Conservation (phyloP, 2,113 vertebrate genomes). For the Phyllostomus hastatus region DNA sequence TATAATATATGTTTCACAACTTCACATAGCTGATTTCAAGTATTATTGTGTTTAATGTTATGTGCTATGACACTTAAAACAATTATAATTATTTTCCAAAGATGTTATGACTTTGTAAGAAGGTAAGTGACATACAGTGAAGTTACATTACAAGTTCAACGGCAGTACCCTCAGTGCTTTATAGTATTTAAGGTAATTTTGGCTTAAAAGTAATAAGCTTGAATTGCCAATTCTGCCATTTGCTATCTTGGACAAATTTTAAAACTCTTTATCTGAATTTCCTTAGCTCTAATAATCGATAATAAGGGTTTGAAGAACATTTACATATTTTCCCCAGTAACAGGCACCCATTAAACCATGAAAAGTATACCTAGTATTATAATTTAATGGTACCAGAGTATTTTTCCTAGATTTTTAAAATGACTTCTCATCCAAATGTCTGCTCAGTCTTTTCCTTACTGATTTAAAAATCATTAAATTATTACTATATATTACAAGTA, state of each 20-base stretch:
- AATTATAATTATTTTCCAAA: slow-evolving; percentile 8
- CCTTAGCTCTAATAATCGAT: not conserved
- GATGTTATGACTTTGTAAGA: not conserved
- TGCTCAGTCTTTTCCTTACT: not conserved
- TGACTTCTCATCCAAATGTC: not conserved
- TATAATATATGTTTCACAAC: not conserved
- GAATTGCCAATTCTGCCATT: not conserved
- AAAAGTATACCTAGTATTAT: not conserved
- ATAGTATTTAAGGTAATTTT: not conserved
- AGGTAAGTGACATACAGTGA: not conserved
- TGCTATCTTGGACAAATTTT: not conserved
- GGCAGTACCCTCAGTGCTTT: not conserved
- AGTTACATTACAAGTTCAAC: not conserved
- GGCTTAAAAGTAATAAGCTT: not conserved
- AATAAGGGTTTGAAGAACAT: not conserved
- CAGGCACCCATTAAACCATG: not conserved
- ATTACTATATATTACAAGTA: not conserved
- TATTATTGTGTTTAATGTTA: not conserved
- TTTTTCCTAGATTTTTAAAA: not conserved
- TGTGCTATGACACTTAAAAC: not conserved
- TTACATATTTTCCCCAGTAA: not conserved
- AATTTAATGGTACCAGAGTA: not conserved
- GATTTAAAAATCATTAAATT: slow-evolving; percentile 16
- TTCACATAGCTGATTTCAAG: not conserved
- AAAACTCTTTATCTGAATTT: slow-evolving; percentile 3